These are phyloP conservation scores for Pterocles gutturalis DNA, from an alignment of 2,113 vertebrate genomes.

Conservation along the genomic window DNA sequence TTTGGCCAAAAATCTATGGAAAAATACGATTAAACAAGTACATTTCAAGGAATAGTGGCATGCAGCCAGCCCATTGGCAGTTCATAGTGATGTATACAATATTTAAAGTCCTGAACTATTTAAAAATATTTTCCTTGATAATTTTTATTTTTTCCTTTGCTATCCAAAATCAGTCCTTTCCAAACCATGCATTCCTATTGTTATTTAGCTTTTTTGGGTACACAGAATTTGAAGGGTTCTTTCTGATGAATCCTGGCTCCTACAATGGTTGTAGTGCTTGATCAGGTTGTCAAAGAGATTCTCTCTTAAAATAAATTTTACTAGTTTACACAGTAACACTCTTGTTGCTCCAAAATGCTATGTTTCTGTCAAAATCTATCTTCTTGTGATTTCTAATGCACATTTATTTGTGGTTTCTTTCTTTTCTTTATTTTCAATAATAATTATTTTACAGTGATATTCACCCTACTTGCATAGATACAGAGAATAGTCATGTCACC, in stretches of 20 bases:
- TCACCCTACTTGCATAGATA: background rate
- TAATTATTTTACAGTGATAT: background rate
- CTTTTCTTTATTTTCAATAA: background rate
- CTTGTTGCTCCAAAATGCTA: background rate
- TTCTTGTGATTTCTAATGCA: background rate
- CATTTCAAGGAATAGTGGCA: background rate
- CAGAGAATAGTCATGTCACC: background rate
- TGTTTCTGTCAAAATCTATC: background rate
- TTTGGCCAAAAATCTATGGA: background rate
- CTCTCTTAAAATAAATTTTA: background rate
- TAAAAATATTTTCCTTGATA: background rate
- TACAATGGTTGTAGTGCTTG: background rate
- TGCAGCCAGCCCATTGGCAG: background rate
- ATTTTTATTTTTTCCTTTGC: background rate
- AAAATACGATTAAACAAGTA: background rate
- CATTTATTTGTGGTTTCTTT: background rate
- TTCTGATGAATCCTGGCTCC: background rate
- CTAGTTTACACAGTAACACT: background rate
- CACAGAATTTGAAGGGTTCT: background rate
- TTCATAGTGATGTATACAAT: background rate
- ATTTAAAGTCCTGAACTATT: background rate
- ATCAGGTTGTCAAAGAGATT: background rate
- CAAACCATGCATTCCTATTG: background rate
- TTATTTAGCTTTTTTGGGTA: background rate
- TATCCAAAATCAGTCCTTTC: background rate